These are phyloP conservation scores for Neomorphus geoffroyi DNA, from an alignment of 2,797 vertebrate species.

Conservation along the genomic window DNA sequence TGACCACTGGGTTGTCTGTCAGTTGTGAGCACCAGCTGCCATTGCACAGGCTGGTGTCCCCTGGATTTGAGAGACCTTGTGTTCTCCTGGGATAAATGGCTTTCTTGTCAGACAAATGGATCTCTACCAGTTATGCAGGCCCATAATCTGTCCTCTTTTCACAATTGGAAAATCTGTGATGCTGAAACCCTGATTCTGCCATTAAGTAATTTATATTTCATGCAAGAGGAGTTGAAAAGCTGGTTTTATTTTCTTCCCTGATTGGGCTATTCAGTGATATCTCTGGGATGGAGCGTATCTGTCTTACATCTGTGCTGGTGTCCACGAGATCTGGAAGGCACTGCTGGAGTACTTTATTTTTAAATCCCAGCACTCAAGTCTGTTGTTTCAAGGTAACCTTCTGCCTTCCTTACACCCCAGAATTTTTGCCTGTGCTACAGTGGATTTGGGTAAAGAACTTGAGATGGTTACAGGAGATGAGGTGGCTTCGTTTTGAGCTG, in stretches of 20 bases:
- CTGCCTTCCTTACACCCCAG: conserved; percentile 19
- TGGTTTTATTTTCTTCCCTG: conserved; percentile 26
- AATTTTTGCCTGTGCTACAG: background rate
- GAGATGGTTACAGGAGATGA: background rate
- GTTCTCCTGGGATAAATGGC: background rate
- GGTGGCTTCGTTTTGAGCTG: background rate
- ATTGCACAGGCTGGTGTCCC: background rate
- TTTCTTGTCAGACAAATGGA: background rate
- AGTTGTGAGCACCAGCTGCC: background rate
- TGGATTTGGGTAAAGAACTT: background rate
- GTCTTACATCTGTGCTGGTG: conserved; percentile 55
- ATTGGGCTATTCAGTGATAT: conserved; percentile 69
- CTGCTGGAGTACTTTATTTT: conserved; percentile 69
- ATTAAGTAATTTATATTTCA: conserved; percentile 61
- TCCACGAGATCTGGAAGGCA: conserved; percentile 22
- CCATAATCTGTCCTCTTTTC: background rate
- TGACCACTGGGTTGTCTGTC: background rate
- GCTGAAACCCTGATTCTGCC: conserved; percentile 25
- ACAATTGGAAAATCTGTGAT: background rate
- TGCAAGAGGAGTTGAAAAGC: conserved; percentile 59
- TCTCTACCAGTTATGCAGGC: background rate
- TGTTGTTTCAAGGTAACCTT: conserved; percentile 67
- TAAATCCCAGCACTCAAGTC: conserved; percentile 50
- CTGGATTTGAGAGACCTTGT: background rate
- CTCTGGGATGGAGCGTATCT: conserved; percentile 36